phyloP scores from a whole-genome alignment of 2,113 vertebrate species.

The Junco hyemalis region DNA sequence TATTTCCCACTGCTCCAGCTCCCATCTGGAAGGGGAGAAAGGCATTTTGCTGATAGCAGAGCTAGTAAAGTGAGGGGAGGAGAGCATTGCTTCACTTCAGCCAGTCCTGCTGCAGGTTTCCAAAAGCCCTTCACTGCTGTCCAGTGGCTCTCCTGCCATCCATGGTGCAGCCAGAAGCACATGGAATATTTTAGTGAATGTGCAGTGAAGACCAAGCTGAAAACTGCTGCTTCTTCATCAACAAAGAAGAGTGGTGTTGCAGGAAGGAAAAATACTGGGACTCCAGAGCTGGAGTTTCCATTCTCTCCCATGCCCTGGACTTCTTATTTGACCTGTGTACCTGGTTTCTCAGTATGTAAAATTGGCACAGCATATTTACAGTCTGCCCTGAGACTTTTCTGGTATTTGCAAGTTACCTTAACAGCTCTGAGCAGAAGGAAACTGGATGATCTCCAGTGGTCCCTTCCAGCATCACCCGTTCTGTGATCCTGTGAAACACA shows the following conservation, averaged over 20 bases:
- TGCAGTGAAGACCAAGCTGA: not conserved
- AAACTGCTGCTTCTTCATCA: not conserved
- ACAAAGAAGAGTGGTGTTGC: not conserved
- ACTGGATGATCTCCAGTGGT: not conserved
- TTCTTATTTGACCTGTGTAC: not conserved
- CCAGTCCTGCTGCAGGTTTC: not conserved
- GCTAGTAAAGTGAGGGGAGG: not conserved
- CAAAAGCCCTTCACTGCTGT: not conserved
- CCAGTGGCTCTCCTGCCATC: not conserved
- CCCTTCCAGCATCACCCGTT: not conserved
- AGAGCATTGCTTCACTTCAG: not conserved
- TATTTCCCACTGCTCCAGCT: not conserved
- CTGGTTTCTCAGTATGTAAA: not conserved
- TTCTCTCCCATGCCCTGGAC: not conserved
- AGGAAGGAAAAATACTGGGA: not conserved
- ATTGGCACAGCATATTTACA: not conserved
- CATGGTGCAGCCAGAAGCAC: not conserved
- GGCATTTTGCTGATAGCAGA: not conserved
- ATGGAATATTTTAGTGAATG: not conserved
- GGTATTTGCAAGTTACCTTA: not conserved
- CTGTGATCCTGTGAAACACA: not conserved
- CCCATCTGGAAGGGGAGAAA: not conserved
- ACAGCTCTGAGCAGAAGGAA: not conserved
- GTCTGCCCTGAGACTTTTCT: not conserved
- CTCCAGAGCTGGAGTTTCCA: not conserved